Conservation (phyloP, 2,888 invertebrate genomes). For the Parnassius mnemosyne region DNA sequence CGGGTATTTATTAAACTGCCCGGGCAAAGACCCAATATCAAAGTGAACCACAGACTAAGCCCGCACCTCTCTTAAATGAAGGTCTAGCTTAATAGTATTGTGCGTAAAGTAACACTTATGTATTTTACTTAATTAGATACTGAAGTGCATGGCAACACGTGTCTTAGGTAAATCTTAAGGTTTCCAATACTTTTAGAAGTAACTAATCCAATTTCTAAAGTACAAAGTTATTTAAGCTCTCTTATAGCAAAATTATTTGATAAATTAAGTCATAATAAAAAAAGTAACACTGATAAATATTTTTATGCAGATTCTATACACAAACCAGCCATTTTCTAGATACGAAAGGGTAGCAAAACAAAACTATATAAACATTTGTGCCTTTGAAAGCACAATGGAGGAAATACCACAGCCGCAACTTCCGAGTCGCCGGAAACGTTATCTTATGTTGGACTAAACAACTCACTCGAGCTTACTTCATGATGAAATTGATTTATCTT, state of each 20-base stretch:
- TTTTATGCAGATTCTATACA: too few species aligned
- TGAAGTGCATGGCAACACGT: slow-evolving; percentile 2
- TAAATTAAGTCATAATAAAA: too few species aligned
- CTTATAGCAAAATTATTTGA: too few species aligned
- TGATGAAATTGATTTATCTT: slow-evolving; percentile 33
- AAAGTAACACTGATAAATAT: too few species aligned
- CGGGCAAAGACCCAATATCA: slow-evolving; percentile 53
- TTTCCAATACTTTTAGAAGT: too few species aligned
- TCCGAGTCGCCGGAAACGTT: slow-evolving; percentile 63
- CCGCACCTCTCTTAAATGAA: slow-evolving; percentile 57
- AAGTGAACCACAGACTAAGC: slow-evolving; percentile 56
- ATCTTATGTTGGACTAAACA: slow-evolving; percentile 69
- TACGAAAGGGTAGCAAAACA: slow-evolving; percentile 15
- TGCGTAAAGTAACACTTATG: slow-evolving; percentile 40
- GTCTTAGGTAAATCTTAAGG: too few species aligned
- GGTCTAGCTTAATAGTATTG: slow-evolving; percentile 52
- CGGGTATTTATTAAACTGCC: slow-evolving; percentile 75
- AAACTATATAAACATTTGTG: slow-evolving; percentile 34
- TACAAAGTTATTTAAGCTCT: too few species aligned
- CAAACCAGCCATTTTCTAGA: too few species aligned
- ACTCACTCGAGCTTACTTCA: slow-evolving; percentile 58
- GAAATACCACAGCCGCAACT: slow-evolving; percentile 51
- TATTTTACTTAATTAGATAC: slow-evolving; percentile 31
- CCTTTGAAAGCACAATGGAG: slow-evolving; percentile 45
- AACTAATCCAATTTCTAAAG: too few species aligned